Evolutionary conservation across 2,113 vertebrate species (phyloP).

Genomic region (Sigmodon hispidus): DNA sequence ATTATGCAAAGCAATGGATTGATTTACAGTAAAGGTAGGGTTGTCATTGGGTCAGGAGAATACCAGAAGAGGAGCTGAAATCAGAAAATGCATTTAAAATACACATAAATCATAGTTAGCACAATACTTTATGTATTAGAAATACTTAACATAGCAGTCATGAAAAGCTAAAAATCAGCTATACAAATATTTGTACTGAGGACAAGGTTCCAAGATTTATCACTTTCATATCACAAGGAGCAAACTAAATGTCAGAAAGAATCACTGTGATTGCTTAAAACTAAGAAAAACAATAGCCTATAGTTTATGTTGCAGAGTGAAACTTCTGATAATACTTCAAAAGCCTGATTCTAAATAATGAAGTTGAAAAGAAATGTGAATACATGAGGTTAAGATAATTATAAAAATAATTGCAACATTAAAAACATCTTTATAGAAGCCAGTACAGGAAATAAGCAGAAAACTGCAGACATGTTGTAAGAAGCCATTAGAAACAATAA

Average conservation of each 20-base stretch:
- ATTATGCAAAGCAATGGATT: slow-evolving; percentile 58
- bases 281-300: background rate
- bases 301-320: background rate
- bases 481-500: slow-evolving; percentile 53
- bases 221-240: background rate
- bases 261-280: background rate
- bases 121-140: slow-evolving; percentile 1
- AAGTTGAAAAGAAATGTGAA: background rate
- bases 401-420: slow-evolving; percentile 68
- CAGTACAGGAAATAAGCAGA: slow-evolving; percentile 63
- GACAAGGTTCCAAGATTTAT: slow-evolving; percentile 14
- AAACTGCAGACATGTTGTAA: slow-evolving; percentile 27
- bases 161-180: background rate
- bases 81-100: slow-evolving; percentile 62
- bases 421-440: slow-evolving; percentile 65
- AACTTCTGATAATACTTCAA: slow-evolving; percentile 51
- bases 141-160: background rate
- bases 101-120: slow-evolving; percentile 52
- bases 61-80: background rate
- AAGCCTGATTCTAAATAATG: slow-evolving; percentile 39
- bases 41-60: background rate
- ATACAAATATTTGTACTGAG: background rate
- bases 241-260: background rate
- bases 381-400: slow-evolving; percentile 41
- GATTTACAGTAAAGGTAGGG: slow-evolving; percentile 17